phyloP scores from a whole-genome alignment of 1,140 invertebrate species.

The Olivierus martensii region DNA sequence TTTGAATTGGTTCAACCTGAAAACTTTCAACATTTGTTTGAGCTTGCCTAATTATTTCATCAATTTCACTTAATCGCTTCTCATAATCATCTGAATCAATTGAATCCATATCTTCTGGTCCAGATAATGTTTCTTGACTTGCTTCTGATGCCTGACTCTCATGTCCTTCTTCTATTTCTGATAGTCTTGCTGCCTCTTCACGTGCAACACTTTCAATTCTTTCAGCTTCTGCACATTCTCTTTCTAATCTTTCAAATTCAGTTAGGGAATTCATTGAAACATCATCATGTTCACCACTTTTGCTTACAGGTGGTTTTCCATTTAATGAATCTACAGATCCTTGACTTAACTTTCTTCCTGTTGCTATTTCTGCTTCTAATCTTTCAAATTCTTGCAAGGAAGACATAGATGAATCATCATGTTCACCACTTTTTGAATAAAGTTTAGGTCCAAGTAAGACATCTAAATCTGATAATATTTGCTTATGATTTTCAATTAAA shows the following conservation, averaged over 20 bases:
- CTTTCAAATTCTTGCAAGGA: slow-evolving; percentile 36
- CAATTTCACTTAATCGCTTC: slow-evolving; percentile 53
- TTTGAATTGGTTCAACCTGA: background rate
- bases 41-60: slow-evolving; percentile 46
- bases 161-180: slow-evolving; percentile 51
- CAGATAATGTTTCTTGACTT: slow-evolving; percentile 49
- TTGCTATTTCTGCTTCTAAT: slow-evolving; percentile 30
- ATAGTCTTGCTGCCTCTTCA: slow-evolving; percentile 61
- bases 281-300: slow-evolving; percentile 72
- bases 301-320: slow-evolving; percentile 31
- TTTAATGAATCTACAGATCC: slow-evolving; percentile 18
- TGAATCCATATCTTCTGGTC: slow-evolving; percentile 29
- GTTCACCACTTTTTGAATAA: slow-evolving; percentile 37
- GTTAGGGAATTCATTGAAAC: slow-evolving; percentile 80
- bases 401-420: slow-evolving; percentile 32
- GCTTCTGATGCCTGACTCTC: slow-evolving; percentile 48
- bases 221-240: slow-evolving; percentile 63
- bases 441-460: slow-evolving; percentile 59
- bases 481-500: slow-evolving; percentile 29
- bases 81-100: slow-evolving; percentile 46
- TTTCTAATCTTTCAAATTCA: slow-evolving; percentile 84
- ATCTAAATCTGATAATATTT: slow-evolving; percentile 72
- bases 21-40: slow-evolving; percentile 2
- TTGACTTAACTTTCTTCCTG: slow-evolving; percentile 10
- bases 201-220: slow-evolving; percentile 63